Conservation (phyloP, 2,888 invertebrate species). For the Apamea sordens region DNA sequence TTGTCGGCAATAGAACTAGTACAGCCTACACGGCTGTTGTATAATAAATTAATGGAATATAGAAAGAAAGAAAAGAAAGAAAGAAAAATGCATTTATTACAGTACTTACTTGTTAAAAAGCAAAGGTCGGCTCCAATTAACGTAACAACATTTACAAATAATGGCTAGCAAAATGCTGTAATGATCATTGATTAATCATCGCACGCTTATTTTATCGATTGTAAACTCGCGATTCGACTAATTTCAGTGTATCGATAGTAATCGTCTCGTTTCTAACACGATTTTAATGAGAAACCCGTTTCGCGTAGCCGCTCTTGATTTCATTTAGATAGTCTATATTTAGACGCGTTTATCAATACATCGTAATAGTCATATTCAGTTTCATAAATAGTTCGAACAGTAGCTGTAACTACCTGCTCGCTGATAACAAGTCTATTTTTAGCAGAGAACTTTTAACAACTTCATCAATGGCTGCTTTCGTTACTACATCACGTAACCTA, state of each 20-base stretch:
- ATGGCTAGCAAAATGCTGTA: slow-evolving; percentile 5
- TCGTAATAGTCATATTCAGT: slow-evolving; percentile 54
- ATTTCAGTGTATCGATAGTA: slow-evolving; percentile 42
- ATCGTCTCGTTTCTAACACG: slow-evolving; percentile 55
- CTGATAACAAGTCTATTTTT: slow-evolving; percentile 20
- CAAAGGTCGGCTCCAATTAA: slow-evolving; percentile 35
- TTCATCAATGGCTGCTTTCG: not conserved
- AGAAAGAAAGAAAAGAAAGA: no score
- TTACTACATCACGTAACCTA: not conserved
- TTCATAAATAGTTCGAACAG: slow-evolving; percentile 41
- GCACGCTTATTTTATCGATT: slow-evolving; percentile 27
- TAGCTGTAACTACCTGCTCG: not conserved
- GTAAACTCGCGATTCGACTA: slow-evolving; percentile 33
- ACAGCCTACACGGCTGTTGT: slow-evolving; percentile 22
- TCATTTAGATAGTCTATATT: slow-evolving; percentile 72
- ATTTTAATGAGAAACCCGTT: slow-evolving; percentile 69
- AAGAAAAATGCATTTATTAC: no score
- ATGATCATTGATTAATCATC: slow-evolving; percentile 18
- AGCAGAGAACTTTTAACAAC: not conserved
- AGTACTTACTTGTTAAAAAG: slow-evolving; percentile 13
- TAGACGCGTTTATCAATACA: slow-evolving; percentile 61
- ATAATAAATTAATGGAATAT: not conserved
- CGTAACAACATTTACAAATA: slow-evolving; percentile 15
- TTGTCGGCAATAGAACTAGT: slow-evolving; percentile 2
- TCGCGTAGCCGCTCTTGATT: slow-evolving; percentile 71